Percentiles rank a stretch among this genome's conserved stretches.
Conservation (phyloP, 2,113 vertebrate genomes). For the Chaetodon trifascialis region DNA sequence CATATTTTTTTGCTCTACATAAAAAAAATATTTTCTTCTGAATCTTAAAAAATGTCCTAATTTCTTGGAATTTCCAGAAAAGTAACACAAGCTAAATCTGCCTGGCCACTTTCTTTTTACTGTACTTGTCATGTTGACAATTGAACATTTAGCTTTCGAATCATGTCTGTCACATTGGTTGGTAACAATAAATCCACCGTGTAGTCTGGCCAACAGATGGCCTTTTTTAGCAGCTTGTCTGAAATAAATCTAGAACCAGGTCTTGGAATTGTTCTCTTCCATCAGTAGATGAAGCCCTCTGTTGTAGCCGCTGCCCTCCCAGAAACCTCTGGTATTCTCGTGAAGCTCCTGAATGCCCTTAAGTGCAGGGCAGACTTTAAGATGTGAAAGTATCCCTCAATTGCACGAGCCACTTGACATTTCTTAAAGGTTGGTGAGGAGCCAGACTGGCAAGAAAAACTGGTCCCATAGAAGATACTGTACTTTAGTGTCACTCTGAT, state of each 20-base stretch:
- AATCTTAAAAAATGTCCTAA: not conserved
- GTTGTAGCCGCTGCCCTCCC: constrained; percentile 48
- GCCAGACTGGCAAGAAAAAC: constrained; percentile 57
- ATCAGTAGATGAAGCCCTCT: constrained; percentile 29
- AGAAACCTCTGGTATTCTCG: constrained; percentile 71
- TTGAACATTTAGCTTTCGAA: constrained; percentile 11
- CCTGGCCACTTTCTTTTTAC: not conserved
- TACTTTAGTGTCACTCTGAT: constrained; percentile 29
- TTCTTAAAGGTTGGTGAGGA: constrained; percentile 73
- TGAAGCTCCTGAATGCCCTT: constrained; percentile 40
- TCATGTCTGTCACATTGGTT: not conserved
- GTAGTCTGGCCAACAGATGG: constrained; percentile 18
- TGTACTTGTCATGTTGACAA: constrained; percentile 6
- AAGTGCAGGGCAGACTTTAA: constrained; percentile 39
- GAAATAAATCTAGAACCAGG: constrained; percentile 43
- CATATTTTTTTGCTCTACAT: not conserved
- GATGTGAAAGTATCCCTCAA: constrained; percentile 63
- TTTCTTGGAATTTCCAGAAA: not conserved
- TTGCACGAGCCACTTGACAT: constrained; percentile 76
- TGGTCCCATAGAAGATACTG: constrained; percentile 41
- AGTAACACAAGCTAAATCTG: not conserved
- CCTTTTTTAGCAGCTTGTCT: constrained; percentile 34
- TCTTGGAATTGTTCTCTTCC: constrained; percentile 31
- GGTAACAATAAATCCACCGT: constrained; percentile 18
- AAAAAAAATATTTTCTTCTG: not conserved